These are phyloP conservation scores for Daktulosphaira vitifoliae DNA, from an alignment of 1,140 invertebrate genomes.

Conservation along the genomic window DNA sequence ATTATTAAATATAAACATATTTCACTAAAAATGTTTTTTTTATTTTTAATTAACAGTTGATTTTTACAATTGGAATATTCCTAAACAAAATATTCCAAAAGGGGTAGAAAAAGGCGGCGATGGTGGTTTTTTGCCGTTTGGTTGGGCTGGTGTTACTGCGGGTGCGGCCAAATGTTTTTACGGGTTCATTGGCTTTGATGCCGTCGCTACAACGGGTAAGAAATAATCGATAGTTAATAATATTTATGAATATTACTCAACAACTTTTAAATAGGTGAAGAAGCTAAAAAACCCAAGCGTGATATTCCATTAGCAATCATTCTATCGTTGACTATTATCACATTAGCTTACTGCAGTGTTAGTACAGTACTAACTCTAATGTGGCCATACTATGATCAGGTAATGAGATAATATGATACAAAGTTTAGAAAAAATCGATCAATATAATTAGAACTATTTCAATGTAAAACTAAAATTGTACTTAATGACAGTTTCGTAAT, in stretches of 20 bases:
- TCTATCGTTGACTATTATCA: slow-evolving; percentile 68
- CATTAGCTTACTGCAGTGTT: slow-evolving; percentile 79
- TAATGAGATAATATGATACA: slow-evolving; percentile 17
- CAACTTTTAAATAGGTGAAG: too few species aligned
- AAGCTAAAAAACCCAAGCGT: slow-evolving; percentile 74
- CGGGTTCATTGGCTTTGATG: slow-evolving; percentile 85
- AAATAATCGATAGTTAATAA: too few species aligned
- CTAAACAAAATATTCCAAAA: slow-evolving; percentile 49
- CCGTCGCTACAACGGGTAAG: slow-evolving; percentile 63
- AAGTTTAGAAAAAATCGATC: too few species aligned
- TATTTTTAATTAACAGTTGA: slow-evolving; percentile 44
- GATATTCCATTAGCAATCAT: slow-evolving; percentile 84
- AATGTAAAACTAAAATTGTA: too few species aligned
- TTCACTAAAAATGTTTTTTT: neutral
- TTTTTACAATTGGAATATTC: slow-evolving; percentile 58
- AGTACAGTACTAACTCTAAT: slow-evolving; percentile 80
- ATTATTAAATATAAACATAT: slow-evolving; percentile 2
- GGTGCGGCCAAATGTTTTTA: slow-evolving; percentile 81
- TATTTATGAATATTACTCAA: too few species aligned
- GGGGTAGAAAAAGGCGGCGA: slow-evolving; percentile 47
- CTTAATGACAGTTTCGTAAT: too few species aligned
- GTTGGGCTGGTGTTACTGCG: slow-evolving; percentile 63
- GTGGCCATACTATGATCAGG: slow-evolving; percentile 75
- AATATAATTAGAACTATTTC: too few species aligned
- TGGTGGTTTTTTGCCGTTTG: slow-evolving; percentile 77